Conservation (phyloP, 2,888 invertebrate species). For the Eristalis tenax region DNA sequence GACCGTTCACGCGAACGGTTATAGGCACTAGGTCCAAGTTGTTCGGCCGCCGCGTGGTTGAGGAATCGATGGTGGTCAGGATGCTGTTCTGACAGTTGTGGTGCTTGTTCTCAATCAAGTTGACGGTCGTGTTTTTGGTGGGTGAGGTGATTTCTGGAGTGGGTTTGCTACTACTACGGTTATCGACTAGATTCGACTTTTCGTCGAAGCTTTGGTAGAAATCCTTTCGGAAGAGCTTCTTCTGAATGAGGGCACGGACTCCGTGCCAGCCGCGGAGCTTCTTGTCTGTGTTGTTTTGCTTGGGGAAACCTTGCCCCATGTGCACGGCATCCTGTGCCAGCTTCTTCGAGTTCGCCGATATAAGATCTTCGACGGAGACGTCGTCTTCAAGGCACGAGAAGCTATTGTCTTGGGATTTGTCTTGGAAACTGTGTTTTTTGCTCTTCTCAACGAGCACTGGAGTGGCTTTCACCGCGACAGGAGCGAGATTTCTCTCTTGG, state of each 20-base stretch:
- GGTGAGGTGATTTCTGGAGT: conserved; percentile 64
- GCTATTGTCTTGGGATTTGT: conserved; percentile 78
- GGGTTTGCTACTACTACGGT: conserved; percentile 65
- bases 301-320: conserved; percentile 81
- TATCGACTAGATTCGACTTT: conserved; percentile 80
- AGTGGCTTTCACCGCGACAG: conserved; percentile 74
- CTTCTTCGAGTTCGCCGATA: conserved; percentile 75
- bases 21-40: conserved; percentile 79
- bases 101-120: conserved; percentile 73
- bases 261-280: conserved; percentile 81
- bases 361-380: conserved; percentile 80
- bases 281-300: conserved; percentile 80
- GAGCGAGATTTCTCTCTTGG: conserved; percentile 87
- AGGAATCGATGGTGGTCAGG: conserved; percentile 62
- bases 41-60: conserved; percentile 73
- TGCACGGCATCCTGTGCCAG: conserved; percentile 74
- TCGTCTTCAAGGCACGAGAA: conserved; percentile 80
- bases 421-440: conserved; percentile 80
- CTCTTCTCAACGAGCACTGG: conserved; percentile 79
- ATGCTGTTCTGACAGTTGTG: conserved; percentile 69
- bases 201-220: conserved; percentile 76
- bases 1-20: conserved; percentile 71
- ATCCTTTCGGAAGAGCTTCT: conserved; percentile 80
- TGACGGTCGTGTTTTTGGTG: conserved; percentile 74
- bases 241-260: conserved; percentile 80